Evolutionary conservation across 2,113 vertebrate species (phyloP).

Genomic region (Falco punctatus): DNA sequence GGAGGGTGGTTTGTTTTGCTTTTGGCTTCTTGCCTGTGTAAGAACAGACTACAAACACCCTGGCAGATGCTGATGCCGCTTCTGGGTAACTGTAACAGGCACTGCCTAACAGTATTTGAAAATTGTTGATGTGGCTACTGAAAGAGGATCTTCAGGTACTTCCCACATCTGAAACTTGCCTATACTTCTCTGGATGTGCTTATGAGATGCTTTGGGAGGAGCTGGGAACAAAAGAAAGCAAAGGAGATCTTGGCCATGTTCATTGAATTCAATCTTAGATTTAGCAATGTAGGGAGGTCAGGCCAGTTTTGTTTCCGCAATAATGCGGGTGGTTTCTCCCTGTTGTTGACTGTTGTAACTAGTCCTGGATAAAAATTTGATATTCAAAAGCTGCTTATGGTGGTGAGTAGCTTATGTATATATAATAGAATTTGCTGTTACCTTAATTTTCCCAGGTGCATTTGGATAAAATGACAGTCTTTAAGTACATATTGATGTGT

Average conservation of each 20-base stretch:
- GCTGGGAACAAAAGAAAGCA: not conserved
- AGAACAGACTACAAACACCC: not conserved
- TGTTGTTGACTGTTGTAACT: not conserved
- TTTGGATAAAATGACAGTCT: not conserved
- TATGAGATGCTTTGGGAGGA: not conserved
- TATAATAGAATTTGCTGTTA: not conserved
- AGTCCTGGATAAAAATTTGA: not conserved
- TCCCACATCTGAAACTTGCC: not conserved
- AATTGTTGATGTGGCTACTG: not conserved
- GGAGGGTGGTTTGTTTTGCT: not conserved
- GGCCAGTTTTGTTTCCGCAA: not conserved
- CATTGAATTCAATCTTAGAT: not conserved
- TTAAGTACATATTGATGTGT: not conserved
- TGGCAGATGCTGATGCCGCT: not conserved
- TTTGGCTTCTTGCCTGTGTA: not conserved
- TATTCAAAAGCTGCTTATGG: not conserved
- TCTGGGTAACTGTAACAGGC: not conserved
- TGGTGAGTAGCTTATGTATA: fast-evolving
- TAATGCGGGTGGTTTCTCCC: not conserved
- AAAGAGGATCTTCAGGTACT: not conserved
- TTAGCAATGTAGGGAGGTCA: not conserved
- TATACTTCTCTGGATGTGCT: not conserved
- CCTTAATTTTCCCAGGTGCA: not conserved
- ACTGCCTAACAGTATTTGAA: not conserved
- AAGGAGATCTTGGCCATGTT: not conserved